Percentiles rank a stretch among this genome's conserved stretches.
phyloP scores from a whole-genome alignment of 2,888 invertebrate species.

The Eudemis profundana region DNA sequence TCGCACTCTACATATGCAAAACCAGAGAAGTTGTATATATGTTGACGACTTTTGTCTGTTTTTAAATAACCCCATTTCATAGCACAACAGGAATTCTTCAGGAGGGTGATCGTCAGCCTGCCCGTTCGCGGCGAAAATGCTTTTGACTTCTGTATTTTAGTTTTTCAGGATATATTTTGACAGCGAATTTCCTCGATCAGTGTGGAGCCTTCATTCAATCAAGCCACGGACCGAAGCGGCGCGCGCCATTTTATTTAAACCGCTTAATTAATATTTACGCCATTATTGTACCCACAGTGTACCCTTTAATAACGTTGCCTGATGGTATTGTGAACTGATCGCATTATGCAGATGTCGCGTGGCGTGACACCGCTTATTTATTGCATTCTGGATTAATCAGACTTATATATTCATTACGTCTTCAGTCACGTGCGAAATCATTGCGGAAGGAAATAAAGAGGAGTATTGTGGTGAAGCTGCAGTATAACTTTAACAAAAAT shows the following conservation, averaged over 20 bases:
- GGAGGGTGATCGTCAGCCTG: too few relatives aligned
- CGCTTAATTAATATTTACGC: constrained; percentile 59
- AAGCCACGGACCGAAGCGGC: constrained; percentile 24
- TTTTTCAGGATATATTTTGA: too few relatives aligned
- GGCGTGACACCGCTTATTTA: constrained; percentile 37
- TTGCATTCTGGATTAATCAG: constrained; percentile 39
- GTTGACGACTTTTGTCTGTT: too few relatives aligned
- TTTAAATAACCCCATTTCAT: too few relatives aligned
- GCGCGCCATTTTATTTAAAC: constrained; percentile 49
- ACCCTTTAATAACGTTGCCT: constrained; percentile 51
- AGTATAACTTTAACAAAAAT: constrained; percentile 8
- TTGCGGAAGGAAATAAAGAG: constrained; percentile 13
- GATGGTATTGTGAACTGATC: constrained; percentile 47
- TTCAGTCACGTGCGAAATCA: constrained; percentile 32
- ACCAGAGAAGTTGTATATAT: too few relatives aligned
- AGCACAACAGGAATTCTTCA: too few relatives aligned
- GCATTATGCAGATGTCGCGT: constrained; percentile 46
- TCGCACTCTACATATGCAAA: too few relatives aligned
- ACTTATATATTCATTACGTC: constrained; percentile 39
- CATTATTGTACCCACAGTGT: constrained; percentile 53
- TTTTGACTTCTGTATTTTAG: too few relatives aligned
- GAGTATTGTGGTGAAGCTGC: constrained; percentile 18
- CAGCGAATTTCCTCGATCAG: too few relatives aligned
- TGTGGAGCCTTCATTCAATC: not conserved
- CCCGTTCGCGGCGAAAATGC: too few relatives aligned